Evolutionary conservation across 2,888 invertebrate genomes (phyloP), one percentile per base, ranked within the genome.

Genomic region (Craniophora ligustri): DNA sequence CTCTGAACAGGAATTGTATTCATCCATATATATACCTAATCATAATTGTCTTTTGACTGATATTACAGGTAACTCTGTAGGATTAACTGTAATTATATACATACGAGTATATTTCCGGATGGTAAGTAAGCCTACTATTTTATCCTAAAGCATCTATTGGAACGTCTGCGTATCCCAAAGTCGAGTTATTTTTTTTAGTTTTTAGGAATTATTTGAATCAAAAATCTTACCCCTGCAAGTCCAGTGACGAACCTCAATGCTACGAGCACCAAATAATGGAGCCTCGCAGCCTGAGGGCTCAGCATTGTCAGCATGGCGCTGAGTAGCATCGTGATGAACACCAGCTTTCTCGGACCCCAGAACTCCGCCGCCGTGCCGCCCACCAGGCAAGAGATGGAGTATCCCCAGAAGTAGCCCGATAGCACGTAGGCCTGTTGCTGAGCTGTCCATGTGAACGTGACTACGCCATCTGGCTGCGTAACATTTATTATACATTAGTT

Each of bases 351-450:
- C 0, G 95, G 93, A 0, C 96, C 96, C 81, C 95, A 95, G 76
- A 94, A 86, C 86, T 96, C 96, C 0, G 96, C 95, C 7, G 95
- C 81, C 0, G 95, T 94, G 0, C 96, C 96, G 0, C 94, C 91
- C 0, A 95, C 94, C 47, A 96, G 83, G 23, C 95, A 95, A 1
- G 95, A 95, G 38, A 95, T 82, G 47, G 95, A 94, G 76, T 96
- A 96, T 2, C 93, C 93, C 93, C 92, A 92, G 78, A 93, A 92
- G 67, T 92, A 93, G 0, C 91, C 89, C 0, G 95, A 95, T 26
- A 96, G 75, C 1, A 96, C 94, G 39, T 95, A 87, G 0, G 95
- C 95, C 81, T 96, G 96, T 74, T 95, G 91, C 71, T 94, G 92
- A 4, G 92, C 82, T 18, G 94, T 94, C 96, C 96, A 96, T 42